These are phyloP conservation scores for Kryphioiulus occultus DNA, from an alignment of 2,888 invertebrate genomes.

Conservation along the genomic window DNA sequence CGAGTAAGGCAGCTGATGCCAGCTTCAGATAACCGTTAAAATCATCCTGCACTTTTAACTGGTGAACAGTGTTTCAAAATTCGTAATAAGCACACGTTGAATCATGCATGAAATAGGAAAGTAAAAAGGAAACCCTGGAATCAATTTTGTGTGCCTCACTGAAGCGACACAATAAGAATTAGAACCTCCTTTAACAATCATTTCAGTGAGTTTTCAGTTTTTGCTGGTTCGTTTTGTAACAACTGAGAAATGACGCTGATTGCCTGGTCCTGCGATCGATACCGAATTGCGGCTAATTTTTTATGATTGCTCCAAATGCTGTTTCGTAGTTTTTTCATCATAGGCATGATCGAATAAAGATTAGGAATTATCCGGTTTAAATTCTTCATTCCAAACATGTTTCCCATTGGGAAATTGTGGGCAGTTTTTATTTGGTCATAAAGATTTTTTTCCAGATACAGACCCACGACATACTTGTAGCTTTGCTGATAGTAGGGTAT, in stretches of 20 bases:
- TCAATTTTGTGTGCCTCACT: background rate
- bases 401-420: too few species aligned
- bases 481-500: too few species aligned
- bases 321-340: background rate
- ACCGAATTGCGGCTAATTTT: background rate
- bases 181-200: background rate
- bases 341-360: background rate
- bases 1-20: background rate
- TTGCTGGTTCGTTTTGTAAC: background rate
- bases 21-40: background rate
- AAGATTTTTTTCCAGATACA: too few species aligned
- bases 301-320: background rate
- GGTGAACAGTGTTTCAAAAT: background rate
- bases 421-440: too few species aligned
- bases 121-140: background rate
- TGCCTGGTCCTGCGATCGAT: background rate
- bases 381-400: too few species aligned
- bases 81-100: background rate
- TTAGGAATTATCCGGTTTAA: background rate
- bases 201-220: slow-evolving; percentile 19
- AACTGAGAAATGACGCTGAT: background rate
- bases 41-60: background rate
- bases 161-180: background rate
- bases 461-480: too few species aligned
- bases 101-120: slow-evolving; percentile 18